Evolutionary conservation across 2,888 invertebrate genomes (phyloP).

Genomic region (Apamea sordens): DNA sequence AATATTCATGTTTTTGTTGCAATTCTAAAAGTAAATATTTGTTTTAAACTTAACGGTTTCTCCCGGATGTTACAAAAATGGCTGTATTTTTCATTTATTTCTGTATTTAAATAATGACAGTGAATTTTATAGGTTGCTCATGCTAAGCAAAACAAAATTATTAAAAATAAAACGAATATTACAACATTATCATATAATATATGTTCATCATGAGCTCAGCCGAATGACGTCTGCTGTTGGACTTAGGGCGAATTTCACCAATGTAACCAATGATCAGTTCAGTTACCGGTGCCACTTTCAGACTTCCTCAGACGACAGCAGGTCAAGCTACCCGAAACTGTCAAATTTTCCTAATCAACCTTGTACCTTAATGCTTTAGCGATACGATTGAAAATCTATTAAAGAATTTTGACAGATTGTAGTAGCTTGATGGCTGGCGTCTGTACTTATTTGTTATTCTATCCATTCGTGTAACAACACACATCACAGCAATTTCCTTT

Average conservation of each 20-base stretch:
- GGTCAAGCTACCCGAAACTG: no score
- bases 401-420: no score
- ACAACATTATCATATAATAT: background rate
- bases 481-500: no score
- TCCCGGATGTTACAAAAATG: constrained; percentile 14
- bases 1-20: constrained; percentile 17
- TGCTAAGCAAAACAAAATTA: background rate
- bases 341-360: no score
- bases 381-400: no score
- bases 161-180: background rate
- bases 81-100: background rate
- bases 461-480: no score
- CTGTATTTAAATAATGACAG: no score
- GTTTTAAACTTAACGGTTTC: constrained; percentile 3
- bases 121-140: background rate
- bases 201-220: background rate
- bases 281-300: no score
- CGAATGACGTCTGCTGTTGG: background rate
- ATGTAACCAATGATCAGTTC: background rate
- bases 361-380: no score
- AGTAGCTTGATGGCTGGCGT: no score
- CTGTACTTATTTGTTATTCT: no score
- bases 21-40: background rate
- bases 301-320: no score
- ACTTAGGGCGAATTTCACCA: background rate